Percentiles rank a stretch among this genome's conserved stretches.
phyloP scores from a whole-genome alignment of 2,113 vertebrate genomes.

The Phaetusa simplex region DNA sequence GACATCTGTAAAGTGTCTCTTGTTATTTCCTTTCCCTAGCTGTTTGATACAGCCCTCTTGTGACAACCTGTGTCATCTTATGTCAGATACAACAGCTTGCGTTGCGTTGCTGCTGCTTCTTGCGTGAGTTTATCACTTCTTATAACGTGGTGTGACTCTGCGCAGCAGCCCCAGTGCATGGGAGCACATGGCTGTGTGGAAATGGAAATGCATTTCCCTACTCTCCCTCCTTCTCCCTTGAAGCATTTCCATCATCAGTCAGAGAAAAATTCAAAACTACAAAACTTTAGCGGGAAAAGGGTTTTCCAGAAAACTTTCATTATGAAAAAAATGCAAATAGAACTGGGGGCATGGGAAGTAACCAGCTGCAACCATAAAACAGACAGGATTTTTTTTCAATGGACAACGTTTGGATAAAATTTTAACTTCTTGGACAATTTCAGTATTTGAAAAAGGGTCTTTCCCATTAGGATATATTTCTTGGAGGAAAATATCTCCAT shows the following conservation, averaged over 20 bases:
- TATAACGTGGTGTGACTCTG: accelerated
- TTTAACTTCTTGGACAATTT: background rate
- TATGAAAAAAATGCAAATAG: background rate
- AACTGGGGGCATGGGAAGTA: background rate
- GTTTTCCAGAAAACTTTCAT: background rate
- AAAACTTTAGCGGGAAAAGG: background rate
- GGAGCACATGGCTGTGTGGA: background rate
- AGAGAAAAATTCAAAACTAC: background rate
- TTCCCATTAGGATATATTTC: background rate
- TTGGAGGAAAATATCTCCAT: background rate
- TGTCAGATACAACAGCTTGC: background rate
- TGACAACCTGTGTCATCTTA: constrained; percentile 1
- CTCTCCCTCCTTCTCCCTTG: background rate
- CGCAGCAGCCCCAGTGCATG: accelerated
- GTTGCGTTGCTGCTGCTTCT: background rate
- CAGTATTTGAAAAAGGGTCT: background rate
- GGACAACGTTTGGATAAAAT: background rate
- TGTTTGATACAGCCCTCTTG: background rate
- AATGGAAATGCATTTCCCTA: background rate
- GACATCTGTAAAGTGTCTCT: background rate
- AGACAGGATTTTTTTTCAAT: background rate
- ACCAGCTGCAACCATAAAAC: background rate
- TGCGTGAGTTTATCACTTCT: background rate
- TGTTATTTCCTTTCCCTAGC: background rate
- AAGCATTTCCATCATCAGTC: background rate